Base-by-base conservation (phyloP, 2,113 vertebrate species). In the Passer domesticus region DNA sequence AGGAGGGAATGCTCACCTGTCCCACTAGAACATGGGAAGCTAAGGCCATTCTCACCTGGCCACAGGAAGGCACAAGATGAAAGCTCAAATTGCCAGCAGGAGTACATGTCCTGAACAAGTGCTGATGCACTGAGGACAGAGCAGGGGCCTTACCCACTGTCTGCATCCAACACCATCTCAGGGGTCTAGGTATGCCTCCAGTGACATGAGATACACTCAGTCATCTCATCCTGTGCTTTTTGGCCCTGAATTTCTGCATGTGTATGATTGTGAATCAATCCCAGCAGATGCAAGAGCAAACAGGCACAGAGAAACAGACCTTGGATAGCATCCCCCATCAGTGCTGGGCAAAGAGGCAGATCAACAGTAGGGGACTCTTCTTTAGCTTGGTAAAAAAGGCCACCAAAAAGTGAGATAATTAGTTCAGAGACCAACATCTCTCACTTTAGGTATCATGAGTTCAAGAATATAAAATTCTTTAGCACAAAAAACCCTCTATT, bases 91-190 rank as follows among this genome's bases (percentile, higher is more conserved):
- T 44, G 47, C 7, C n/a, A 43, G 25, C 56, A 62, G 25, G 17
- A 67, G 18, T 8, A 4, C 18, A 10, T 7, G 5, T 58, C 43
- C 73, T 55, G n/a, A 89, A 39, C 10, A 70, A 31, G 15, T 3
- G 13, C 33, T 44, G 59, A 49, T 33, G 47, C 33, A 47, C 43
- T 37, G 30, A 56, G 27, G 27, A 49, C n/a, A 80, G n/a, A 72
- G 37, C 41, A 47, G 30, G 4, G 33, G 6, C 33, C 20, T 27
- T 22, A 70, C 22, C 4, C 37, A 31, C n/a, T 24, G 11, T 21
- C 43, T 58, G 47, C 24, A 67, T 25, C 23, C 52, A 47, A 22
- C 18, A 59, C 1, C 0, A 39, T 33, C 52, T 49, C 0, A 0
- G 15, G 23, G 11, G 11, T 39, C 22, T 50, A 81, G 12, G 47